A percentile compares a stretch with the other conserved stretches of the same genome.
Conservation (phyloP, 2,797 vertebrate genomes). For the Rhinichthys osculus region DNA sequence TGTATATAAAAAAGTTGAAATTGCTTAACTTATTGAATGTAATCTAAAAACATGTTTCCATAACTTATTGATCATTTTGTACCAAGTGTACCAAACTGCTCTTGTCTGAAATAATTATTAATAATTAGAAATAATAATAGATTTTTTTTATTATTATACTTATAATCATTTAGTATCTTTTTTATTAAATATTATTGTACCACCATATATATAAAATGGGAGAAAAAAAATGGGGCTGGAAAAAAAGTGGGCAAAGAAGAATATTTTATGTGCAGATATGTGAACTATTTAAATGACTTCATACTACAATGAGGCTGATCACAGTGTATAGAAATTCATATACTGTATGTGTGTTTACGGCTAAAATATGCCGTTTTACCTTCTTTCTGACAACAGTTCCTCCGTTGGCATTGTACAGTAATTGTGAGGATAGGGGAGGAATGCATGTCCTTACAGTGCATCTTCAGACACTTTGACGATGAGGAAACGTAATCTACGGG, state of each 20-base stretch:
- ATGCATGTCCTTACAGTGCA: constrained; percentile 43
- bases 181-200: too few relatives aligned
- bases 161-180: not conserved
- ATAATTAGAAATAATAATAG: not conserved
- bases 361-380: not conserved
- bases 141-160: not conserved
- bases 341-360: too few relatives aligned
- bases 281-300: not conserved
- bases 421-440: constrained; percentile 7
- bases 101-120: not conserved
- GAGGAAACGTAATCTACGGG: constrained; percentile 91
- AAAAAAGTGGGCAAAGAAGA: not conserved
- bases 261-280: not conserved
- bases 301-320: not conserved
- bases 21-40: not conserved
- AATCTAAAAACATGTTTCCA: not conserved
- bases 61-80: not conserved
- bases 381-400: constrained; percentile 10
- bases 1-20: not conserved
- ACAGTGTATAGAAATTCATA: not conserved
- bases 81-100: not conserved
- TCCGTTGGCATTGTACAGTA: not conserved
- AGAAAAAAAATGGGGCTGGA: not conserved
- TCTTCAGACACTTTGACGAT: constrained; percentile 82
- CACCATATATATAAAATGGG: too few relatives aligned